Percentiles rank a stretch among this genome's conserved stretches.
Conservation (phyloP, 2,113 vertebrate genomes). For the Neofelis nebulosa region DNA sequence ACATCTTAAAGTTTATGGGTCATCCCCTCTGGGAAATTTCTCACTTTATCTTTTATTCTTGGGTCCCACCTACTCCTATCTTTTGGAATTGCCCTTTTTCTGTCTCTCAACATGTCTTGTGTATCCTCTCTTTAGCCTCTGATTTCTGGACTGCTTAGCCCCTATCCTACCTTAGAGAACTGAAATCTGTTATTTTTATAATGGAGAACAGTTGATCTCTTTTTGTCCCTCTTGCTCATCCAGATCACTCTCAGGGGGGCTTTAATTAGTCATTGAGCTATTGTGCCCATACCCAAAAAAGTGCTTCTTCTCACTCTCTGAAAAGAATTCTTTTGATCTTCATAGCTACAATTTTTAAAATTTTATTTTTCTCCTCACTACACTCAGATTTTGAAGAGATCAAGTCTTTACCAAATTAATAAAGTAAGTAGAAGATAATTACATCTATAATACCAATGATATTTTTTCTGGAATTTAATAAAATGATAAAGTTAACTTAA, state of each 20-base stretch:
- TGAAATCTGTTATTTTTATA: constrained; percentile 25
- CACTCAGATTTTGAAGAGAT: constrained; percentile 27
- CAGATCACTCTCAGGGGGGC: neutral
- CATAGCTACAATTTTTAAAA: neutral
- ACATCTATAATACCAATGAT: neutral
- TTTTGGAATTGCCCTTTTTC: neutral
- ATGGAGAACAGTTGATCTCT: neutral
- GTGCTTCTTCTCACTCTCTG: neutral
- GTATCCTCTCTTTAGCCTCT: neutral
- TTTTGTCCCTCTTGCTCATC: neutral
- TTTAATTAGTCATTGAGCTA: neutral
- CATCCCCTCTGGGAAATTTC: neutral
- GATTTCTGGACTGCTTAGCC: neutral
- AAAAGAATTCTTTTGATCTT: neutral
- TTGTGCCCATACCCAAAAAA: neutral
- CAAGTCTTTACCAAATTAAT: neutral
- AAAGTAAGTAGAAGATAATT: constrained; percentile 47
- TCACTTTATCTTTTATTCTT: neutral
- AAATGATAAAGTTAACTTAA: constrained; percentile 30
- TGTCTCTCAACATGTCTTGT: neutral
- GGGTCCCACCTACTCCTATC: neutral
- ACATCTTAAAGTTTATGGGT: neutral
- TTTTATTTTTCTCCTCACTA: neutral
- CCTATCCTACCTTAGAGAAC: neutral
- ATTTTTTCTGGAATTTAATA: neutral